Evolutionary conservation across 1,140 invertebrate species (phyloP), one percentile per base, ranked within the genome.

Genomic region (Ctenoplectra terminalis): DNA sequence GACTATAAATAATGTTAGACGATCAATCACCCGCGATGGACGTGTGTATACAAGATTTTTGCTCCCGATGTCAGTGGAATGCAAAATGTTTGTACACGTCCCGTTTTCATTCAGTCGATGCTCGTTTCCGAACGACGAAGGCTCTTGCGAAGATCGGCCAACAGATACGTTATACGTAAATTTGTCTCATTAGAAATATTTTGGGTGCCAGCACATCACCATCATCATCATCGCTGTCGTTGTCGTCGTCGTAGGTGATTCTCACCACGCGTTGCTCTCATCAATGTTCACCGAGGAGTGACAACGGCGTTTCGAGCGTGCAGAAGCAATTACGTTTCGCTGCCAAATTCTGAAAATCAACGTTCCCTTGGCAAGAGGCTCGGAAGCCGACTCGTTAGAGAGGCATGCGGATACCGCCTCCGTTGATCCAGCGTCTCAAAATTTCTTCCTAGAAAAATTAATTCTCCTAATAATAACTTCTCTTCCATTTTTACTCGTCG

Each of bases 311-410:
- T 84, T 70, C 52, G 67, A 43, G 72, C 67, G 86, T 87, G 74
- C 48, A 75, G 60, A 83, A 60, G 78, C 34, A 73, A 86, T 88
- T 87, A 74, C 72, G 50, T 17, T 8, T 23, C 75, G 70, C 72
- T 89, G 89, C 88, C 89, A 90, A 90, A 83, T 84, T 84, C 84
- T 88, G 83, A 89, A 88, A 86, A 73, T 75, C 71, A 75, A 13
- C 72, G 73, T 72, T 9, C 81, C 54, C 77, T 88, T 90, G 89
- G 86, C 89, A 90, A 88, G 69, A 66, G 63, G 15, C 66, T 74
- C 85, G 83, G 80, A 88, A 81, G 83, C 82, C 86, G 88, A 88
- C 86, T 89, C 84, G 88, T 90, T 89, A 90, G 73, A 75, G 61
- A 80, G 70, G 83, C 76, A 85, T 83, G 85, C 88, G 72, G 79